phyloP scores from a whole-genome alignment of 1,140 invertebrate genomes.

The Aphaenogaster floridana region DNA sequence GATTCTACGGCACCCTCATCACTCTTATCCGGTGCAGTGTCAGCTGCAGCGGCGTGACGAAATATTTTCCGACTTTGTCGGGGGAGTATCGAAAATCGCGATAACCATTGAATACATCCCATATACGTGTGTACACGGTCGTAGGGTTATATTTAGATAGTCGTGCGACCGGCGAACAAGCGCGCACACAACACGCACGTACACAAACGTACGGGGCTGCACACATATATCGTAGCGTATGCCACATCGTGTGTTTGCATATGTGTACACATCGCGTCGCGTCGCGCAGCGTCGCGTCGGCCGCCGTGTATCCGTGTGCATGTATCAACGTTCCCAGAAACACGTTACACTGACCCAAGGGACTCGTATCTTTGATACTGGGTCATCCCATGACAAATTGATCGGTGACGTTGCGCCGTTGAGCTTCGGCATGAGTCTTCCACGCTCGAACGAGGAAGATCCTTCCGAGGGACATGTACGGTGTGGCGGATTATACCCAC shows the following conservation, averaged over 20 bases:
- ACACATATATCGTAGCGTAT: constrained; percentile 19
- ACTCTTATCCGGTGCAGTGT: constrained; percentile 59
- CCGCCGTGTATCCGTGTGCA: constrained; percentile 4
- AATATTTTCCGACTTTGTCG: constrained; percentile 63
- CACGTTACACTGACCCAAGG: constrained; percentile 66
- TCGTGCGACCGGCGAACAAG: constrained; percentile 47
- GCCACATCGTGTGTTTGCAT: constrained; percentile 35
- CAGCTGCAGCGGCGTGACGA: constrained; percentile 60
- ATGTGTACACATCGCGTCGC: constrained; percentile 21
- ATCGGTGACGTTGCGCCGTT: constrained; percentile 70
- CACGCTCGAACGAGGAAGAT: constrained; percentile 46
- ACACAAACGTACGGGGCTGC: background rate
- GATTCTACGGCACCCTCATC: constrained; percentile 52
- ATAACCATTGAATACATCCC: constrained; percentile 64
- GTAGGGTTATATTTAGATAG: constrained; percentile 63
- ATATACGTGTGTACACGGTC: constrained; percentile 43
- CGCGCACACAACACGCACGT: background rate
- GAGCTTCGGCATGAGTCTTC: constrained; percentile 60
- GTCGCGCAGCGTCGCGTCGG: background rate
- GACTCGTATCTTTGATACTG: constrained; percentile 75
- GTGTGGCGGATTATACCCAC: constrained; percentile 40
- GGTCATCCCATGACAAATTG: constrained; percentile 77
- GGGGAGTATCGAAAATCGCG: constrained; percentile 62
- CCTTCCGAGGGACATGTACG: constrained; percentile 50
- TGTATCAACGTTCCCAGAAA: constrained; percentile 68